Conservation (phyloP, 2,888 invertebrate species). For the Leucozona laternaria region DNA sequence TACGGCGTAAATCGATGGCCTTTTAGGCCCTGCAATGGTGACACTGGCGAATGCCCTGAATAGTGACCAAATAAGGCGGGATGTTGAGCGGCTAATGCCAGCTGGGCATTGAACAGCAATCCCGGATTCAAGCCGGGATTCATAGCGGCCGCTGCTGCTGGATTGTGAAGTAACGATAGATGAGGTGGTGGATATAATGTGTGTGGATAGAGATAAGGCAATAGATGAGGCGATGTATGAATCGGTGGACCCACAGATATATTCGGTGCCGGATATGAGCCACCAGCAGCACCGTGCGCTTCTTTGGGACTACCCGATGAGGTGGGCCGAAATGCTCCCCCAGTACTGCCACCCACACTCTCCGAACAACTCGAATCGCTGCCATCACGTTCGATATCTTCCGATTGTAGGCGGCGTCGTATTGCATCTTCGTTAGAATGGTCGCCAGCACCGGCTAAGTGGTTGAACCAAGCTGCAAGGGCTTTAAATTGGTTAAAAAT, state of each 20-base stretch:
- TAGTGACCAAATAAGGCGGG: slow-evolving; percentile 90
- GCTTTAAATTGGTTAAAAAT: slow-evolving; percentile 81
- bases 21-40: slow-evolving; percentile 88
- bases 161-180: slow-evolving; percentile 86
- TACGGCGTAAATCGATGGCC: slow-evolving; percentile 95
- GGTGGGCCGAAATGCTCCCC: slow-evolving; percentile 84
- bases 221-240: slow-evolving; percentile 93
- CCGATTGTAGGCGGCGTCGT: slow-evolving; percentile 85
- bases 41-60: slow-evolving; percentile 88
- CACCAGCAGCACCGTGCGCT: slow-evolving; percentile 80
- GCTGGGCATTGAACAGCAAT: slow-evolving; percentile 94
- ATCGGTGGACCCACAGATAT: slow-evolving; percentile 97
- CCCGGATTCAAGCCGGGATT: slow-evolving; percentile 90
- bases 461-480: slow-evolving; percentile 87
- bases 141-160: slow-evolving; percentile 85
- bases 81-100: slow-evolving; percentile 94
- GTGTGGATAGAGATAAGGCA: slow-evolving; percentile 96
- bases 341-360: slow-evolving; percentile 84
- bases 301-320: slow-evolving; percentile 85
- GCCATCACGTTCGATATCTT: slow-evolving; percentile 88
- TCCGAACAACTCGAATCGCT: slow-evolving; percentile 91
- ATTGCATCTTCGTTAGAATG: slow-evolving; percentile 84
- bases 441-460: slow-evolving; percentile 85
- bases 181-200: slow-evolving; percentile 94
- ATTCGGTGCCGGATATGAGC: slow-evolving; percentile 94